Evolutionary conservation across 2,888 invertebrate genomes (phyloP).

Genomic region (Drosophila hawaiiensis): DNA sequence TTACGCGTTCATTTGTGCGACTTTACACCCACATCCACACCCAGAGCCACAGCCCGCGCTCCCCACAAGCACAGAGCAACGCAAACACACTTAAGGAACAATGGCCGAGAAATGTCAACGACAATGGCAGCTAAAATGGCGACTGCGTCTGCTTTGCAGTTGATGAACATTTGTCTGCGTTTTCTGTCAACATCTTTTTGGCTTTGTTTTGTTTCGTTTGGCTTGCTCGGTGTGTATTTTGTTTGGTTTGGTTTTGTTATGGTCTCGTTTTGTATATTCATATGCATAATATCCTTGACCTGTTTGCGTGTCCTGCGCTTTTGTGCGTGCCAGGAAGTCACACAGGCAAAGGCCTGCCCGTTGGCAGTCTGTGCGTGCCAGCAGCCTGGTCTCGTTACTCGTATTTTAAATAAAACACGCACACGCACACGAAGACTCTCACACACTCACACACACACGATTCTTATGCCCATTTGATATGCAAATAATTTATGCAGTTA

Average conservation of each 20-base stretch:
- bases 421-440: background rate
- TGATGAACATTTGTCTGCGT: conserved; percentile 40
- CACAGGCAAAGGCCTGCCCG: conserved; percentile 26
- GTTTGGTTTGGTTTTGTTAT: conserved; percentile 28
- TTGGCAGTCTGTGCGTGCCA: conserved; percentile 27
- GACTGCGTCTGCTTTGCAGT: conserved; percentile 33
- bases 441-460: background rate
- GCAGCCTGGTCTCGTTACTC: conserved; percentile 21
- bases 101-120: conserved; percentile 37
- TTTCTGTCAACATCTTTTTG: conserved; percentile 22
- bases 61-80: background rate
- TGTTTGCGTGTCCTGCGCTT: conserved; percentile 68
- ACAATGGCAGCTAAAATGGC: conserved; percentile 48
- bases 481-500: conserved; percentile 72
- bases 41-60: conserved; percentile 20
- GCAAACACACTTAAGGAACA: conserved; percentile 39
- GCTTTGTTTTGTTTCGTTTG: conserved; percentile 28
- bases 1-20: conserved; percentile 77
- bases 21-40: conserved; percentile 33
- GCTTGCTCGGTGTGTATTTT: conserved; percentile 19
- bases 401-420: conserved; percentile 48
- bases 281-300: conserved; percentile 78
- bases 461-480: conserved; percentile 57
- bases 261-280: conserved; percentile 56
- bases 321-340: conserved; percentile 63